Conservation (phyloP, 2,888 invertebrate genomes). For the Schizaphis graminum region DNA sequence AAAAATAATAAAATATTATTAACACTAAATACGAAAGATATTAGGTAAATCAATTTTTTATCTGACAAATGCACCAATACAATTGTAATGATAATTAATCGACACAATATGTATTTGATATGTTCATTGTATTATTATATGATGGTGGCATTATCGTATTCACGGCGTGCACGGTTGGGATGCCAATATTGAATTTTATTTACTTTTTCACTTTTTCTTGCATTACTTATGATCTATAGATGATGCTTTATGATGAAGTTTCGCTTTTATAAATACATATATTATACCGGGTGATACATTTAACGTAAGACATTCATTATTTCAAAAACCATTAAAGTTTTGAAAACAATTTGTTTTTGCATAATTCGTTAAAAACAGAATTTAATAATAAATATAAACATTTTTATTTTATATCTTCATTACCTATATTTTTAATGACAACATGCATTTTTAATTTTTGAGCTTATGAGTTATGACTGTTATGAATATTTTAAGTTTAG, state of each 20-base stretch:
- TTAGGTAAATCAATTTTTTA: background rate
- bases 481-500: no score
- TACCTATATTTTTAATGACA: background rate
- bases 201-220: background rate
- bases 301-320: background rate
- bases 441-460: background rate
- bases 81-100: background rate
- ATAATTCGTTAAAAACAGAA: background rate
- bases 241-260: background rate
- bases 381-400: background rate
- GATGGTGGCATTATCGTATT: background rate
- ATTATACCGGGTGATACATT: background rate
- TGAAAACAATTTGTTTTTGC: background rate
- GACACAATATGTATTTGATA: background rate
- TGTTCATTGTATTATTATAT: background rate
- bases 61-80: background rate
- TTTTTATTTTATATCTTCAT: background rate
- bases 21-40: background rate
- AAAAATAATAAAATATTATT: background rate
- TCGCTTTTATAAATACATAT: background rate
- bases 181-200: background rate
- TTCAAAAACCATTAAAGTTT: background rate
- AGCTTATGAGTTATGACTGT: no score
- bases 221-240: background rate
- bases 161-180: background rate